Percentiles rank a stretch among this genome's conserved stretches.
Evolutionary conservation across 2,797 vertebrate genomes (phyloP).

Genomic region (Typhlichthys subterraneus): DNA sequence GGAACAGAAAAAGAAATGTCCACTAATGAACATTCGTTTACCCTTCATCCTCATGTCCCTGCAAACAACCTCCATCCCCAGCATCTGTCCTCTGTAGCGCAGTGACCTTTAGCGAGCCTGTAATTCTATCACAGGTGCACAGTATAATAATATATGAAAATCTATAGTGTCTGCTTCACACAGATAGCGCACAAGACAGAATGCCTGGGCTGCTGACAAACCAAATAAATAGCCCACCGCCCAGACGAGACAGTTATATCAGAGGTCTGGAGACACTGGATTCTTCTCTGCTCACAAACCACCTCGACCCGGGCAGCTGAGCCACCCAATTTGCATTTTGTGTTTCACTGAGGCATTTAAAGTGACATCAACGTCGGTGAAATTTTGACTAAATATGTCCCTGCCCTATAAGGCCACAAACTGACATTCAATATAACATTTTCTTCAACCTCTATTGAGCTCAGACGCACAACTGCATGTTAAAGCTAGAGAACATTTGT

Average conservation of each 20-base stretch:
- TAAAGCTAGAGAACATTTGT: too few species aligned
- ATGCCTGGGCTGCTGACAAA: conserved; percentile 48
- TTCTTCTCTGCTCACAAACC: conserved; percentile 1
- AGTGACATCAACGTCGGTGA: not conserved
- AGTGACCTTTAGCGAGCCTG: conserved; percentile 58
- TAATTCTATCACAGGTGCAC: conserved; percentile 47
- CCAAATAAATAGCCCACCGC: conserved; percentile 16
- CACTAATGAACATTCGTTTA: conserved; percentile 48
- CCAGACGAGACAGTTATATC: conserved; percentile 40
- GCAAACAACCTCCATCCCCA: conserved; percentile 15
- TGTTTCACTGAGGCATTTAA: conserved; percentile 25
- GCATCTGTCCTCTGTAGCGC: conserved; percentile 41
- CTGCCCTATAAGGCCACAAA: too few species aligned
- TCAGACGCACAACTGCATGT: too few species aligned
- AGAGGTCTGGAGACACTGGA: not conserved
- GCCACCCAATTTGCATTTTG: conserved; percentile 5
- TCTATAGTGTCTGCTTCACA: conserved; percentile 55
- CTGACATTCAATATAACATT: too few species aligned
- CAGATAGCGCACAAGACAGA: conserved; percentile 13
- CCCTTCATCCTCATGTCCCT: conserved; percentile 7
- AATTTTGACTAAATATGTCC: too few species aligned
- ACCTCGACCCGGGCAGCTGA: conserved; percentile 37
- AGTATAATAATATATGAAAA: conserved; percentile 59
- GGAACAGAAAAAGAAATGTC: conserved; percentile 22
- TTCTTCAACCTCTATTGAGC: too few species aligned